phyloP scores from a whole-genome alignment of 92 coral and sea anemone species.

The Siderastrea siderea region DNA sequence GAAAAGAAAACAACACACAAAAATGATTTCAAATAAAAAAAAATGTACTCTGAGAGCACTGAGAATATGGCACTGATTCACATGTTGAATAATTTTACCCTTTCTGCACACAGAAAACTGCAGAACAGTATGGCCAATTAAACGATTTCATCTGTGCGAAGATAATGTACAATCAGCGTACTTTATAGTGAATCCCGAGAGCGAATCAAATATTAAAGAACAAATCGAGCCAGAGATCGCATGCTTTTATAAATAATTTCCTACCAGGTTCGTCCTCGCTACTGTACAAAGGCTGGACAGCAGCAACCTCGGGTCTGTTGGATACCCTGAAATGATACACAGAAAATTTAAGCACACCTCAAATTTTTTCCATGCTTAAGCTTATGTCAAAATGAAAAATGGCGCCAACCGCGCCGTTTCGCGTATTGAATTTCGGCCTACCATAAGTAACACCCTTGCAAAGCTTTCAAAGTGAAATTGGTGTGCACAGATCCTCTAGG shows the following conservation, averaged over 20 bases:
- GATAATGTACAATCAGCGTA: neutral
- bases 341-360: neutral
- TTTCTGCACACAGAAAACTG: no score
- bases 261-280: conserved; percentile 70
- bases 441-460: conserved; percentile 94
- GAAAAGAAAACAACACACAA: no score
- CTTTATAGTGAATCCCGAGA: neutral
- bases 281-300: conserved; percentile 77
- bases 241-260: neutral
- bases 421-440: conserved; percentile 21
- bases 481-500: conserved; percentile 94
- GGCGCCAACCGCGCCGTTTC: conserved; percentile 4
- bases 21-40: no score
- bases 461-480: conserved; percentile 90
- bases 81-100: no score
- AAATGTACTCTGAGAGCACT: no score
- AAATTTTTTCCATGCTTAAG: neutral
- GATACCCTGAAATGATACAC: conserved; percentile 73
- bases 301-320: conserved; percentile 93
- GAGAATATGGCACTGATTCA: no score
- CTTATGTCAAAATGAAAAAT: neutral
- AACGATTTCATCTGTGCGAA: no score
- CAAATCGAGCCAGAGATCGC: neutral
- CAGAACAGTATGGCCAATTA: no score
- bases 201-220: no score